These are phyloP conservation scores for Nipponia nippon DNA, from an alignment of 2,113 vertebrate genomes.

Conservation along the genomic window DNA sequence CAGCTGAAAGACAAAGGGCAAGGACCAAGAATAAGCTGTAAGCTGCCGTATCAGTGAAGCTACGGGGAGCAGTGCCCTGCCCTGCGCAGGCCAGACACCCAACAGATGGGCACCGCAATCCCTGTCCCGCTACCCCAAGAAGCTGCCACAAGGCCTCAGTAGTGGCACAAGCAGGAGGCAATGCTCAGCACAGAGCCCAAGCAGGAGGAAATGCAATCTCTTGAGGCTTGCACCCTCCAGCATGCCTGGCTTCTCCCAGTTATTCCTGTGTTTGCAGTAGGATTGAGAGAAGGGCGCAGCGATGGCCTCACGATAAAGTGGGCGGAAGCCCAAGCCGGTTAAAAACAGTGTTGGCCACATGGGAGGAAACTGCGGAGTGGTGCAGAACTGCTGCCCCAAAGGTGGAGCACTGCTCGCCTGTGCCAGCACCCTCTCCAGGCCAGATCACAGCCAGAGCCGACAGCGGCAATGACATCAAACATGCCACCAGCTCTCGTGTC, in stretches of 20 bases:
- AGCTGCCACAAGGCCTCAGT: background rate
- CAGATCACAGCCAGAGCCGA: background rate
- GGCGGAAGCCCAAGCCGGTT: background rate
- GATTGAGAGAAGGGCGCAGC: background rate
- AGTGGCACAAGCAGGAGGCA: background rate
- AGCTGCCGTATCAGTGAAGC: background rate
- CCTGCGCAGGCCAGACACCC: background rate
- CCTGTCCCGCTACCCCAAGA: background rate
- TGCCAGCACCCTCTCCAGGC: background rate
- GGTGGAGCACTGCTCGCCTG: background rate
- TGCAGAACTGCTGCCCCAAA: background rate
- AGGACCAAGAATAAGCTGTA: background rate
- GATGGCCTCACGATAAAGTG: background rate
- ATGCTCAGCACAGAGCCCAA: background rate
- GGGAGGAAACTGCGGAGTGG: background rate
- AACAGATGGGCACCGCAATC: background rate
- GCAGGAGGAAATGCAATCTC: background rate
- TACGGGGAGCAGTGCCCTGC: background rate
- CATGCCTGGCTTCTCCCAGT: background rate
- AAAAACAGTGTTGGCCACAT: background rate
- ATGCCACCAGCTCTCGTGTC: background rate
- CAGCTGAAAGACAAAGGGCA: constrained; percentile 55
- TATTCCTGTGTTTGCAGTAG: background rate
- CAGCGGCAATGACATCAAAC: background rate
- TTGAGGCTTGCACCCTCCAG: background rate